Conservation (phyloP, 2,888 invertebrate genomes). For the Cephus sareptanus region DNA sequence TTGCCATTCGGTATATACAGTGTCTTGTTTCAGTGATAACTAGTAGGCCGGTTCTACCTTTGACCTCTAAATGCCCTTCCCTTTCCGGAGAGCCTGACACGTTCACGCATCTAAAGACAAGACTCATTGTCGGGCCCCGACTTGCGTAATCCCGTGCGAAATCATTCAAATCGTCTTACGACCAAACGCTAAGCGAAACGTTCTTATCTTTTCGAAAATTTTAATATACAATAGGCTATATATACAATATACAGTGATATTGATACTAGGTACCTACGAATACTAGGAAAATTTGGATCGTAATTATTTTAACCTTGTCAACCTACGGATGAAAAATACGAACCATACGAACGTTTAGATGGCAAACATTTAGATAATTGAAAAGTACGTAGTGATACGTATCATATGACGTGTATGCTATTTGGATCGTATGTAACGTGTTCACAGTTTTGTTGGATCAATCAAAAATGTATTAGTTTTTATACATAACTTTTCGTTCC, state of each 20-base stretch:
- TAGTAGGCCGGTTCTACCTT: neutral
- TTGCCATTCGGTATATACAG: conserved; percentile 63
- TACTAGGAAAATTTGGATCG: neutral
- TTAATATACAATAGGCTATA: neutral
- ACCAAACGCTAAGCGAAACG: neutral
- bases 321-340: neutral
- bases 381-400: neutral
- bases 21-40: neutral
- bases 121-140: neutral
- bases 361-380: neutral
- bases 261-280: neutral
- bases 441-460: neutral
- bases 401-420: neutral
- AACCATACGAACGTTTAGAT: neutral
- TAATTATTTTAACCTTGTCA: neutral
- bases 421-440: neutral
- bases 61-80: neutral
- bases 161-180: neutral
- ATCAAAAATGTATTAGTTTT: neutral
- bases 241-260: neutral
- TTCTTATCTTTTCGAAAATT: neutral
- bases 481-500: neutral
- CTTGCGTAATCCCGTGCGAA: neutral
- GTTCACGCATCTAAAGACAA: neutral
- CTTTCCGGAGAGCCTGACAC: neutral